Conservation (phyloP, 2,888 invertebrate species). For the Scelioninae gen. 1 region DNA sequence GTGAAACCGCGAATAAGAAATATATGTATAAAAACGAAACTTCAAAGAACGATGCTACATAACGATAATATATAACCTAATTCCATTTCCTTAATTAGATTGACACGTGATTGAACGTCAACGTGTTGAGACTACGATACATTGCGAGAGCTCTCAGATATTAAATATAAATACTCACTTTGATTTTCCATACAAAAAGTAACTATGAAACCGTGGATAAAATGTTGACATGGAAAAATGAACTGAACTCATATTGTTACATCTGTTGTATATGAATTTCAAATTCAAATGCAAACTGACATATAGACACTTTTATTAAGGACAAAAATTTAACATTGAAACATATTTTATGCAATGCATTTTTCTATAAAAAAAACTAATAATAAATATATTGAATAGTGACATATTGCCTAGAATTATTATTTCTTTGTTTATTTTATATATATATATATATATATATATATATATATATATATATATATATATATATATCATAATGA, state of each 20-base stretch:
- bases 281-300: slow-evolving; percentile 5
- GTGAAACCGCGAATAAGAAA: not conserved
- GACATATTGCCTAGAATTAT: too few relatives aligned
- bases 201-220: slow-evolving; percentile 2
- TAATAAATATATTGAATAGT: too few relatives aligned
- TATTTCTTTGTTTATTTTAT: too few relatives aligned
- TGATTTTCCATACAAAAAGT: slow-evolving; percentile 13
- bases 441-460: too few relatives aligned
- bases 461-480: too few relatives aligned
- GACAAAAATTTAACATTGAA: not conserved
- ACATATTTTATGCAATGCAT: not conserved
- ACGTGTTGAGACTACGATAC: not conserved
- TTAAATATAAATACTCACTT: slow-evolving; percentile 26
- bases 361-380: too few relatives aligned
- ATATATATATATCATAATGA: too few relatives aligned
- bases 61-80: slow-evolving; percentile 20
- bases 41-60: slow-evolving; percentile 15
- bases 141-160: not conserved
- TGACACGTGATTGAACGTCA: slow-evolving; percentile 13
- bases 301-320: not conserved
- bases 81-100: slow-evolving; percentile 34
- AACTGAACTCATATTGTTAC: slow-evolving; percentile 17
- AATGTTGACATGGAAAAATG: slow-evolving; percentile 7
- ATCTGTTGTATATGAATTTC: slow-evolving; percentile 3
- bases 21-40: slow-evolving; percentile 19